Evolutionary conservation across 2,888 invertebrate genomes (phyloP).

Genomic region (Diachrysia chrysitis): DNA sequence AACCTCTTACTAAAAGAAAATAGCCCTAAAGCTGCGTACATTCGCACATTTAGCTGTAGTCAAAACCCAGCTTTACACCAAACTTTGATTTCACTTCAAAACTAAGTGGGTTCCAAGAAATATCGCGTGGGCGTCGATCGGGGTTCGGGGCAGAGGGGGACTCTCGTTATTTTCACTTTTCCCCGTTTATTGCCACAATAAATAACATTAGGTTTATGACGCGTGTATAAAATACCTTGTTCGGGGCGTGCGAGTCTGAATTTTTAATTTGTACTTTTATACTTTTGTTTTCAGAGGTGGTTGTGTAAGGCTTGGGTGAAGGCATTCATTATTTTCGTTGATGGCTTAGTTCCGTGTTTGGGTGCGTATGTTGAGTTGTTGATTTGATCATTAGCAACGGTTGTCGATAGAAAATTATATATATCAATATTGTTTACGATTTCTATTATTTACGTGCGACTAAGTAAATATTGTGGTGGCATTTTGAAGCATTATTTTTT

Average conservation of each 20-base stretch:
- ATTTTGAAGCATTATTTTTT: too few species aligned
- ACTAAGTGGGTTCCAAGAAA: constrained; percentile 44
- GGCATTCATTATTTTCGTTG: constrained; percentile 27
- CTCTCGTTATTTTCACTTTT: constrained; percentile 62
- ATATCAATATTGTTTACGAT: neutral
- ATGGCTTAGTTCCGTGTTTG: neutral
- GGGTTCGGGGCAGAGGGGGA: constrained; percentile 26
- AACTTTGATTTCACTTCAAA: constrained; percentile 54
- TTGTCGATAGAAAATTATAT: neutral
- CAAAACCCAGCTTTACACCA: constrained; percentile 24
- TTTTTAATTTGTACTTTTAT: constrained; percentile 51
- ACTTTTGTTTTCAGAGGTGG: constrained; percentile 31
- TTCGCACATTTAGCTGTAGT: neutral
- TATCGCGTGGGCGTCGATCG: constrained; percentile 36
- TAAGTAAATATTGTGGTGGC: too few species aligned
- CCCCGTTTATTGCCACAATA: constrained; percentile 64
- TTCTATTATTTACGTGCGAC: too few species aligned
- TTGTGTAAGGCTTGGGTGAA: constrained; percentile 27
- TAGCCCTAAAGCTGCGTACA: neutral
- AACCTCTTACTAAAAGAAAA: neutral
- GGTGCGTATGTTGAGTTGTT: neutral
- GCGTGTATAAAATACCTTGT: constrained; percentile 61
- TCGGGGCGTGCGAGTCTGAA: constrained; percentile 48
- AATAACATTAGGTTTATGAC: constrained; percentile 67
- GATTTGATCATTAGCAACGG: neutral